Conservation (phyloP, 2,113 vertebrate genomes). For the Neogobius melanostomus region DNA sequence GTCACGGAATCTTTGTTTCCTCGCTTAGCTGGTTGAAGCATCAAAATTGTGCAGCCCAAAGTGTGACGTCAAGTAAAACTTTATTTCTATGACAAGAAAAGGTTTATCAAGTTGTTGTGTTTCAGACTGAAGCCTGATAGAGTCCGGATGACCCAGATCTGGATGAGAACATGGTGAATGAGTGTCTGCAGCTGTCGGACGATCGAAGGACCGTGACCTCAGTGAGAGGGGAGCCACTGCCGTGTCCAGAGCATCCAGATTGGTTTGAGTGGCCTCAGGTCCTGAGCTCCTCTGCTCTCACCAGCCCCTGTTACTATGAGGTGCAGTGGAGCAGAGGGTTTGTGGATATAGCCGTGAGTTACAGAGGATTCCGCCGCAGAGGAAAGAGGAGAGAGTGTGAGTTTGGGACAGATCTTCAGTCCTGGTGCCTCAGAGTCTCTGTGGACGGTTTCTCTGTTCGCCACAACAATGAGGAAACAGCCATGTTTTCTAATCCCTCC, state of each 20-base stretch:
- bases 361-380: neutral
- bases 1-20: too few species aligned
- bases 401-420: neutral
- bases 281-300: neutral
- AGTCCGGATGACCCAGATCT: neutral
- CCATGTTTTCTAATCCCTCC: neutral
- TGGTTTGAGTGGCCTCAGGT: neutral
- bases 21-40: too few species aligned
- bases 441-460: neutral
- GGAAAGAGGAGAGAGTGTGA: neutral
- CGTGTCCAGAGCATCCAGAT: neutral
- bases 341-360: neutral
- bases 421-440: neutral
- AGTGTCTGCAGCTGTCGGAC: neutral
- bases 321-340: neutral
- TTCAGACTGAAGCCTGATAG: neutral
- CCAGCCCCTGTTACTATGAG: neutral
- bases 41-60: too few species aligned
- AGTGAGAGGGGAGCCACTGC: neutral
- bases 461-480: neutral
- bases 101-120: neutral
- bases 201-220: neutral
- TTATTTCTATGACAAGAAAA: too few species aligned
- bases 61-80: too few species aligned
- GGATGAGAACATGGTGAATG: neutral